phyloP scores from a whole-genome alignment of 2,797 vertebrate species.

The Falco columbarius region DNA sequence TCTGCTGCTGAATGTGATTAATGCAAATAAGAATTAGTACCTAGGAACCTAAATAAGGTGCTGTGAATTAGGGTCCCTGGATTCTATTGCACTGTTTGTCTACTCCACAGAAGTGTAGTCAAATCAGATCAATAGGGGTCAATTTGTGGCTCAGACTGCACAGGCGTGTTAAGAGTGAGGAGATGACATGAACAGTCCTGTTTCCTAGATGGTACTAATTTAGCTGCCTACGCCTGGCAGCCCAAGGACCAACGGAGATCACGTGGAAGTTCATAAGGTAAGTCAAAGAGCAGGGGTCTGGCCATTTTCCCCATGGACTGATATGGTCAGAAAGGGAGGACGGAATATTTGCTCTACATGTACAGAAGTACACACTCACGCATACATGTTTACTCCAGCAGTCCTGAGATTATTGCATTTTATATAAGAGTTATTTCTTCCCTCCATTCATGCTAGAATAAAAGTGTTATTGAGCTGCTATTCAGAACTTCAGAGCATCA shows the following conservation, averaged over 20 bases:
- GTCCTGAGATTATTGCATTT: background rate
- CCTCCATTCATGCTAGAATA: background rate
- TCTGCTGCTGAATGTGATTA: background rate
- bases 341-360: background rate
- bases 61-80: background rate
- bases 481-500: background rate
- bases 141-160: background rate
- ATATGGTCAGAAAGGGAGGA: background rate
- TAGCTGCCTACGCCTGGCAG: background rate
- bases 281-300: background rate
- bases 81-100: background rate
- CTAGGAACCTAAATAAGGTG: background rate
- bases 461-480: background rate
- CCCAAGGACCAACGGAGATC: background rate
- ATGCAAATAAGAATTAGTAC: constrained; percentile 20
- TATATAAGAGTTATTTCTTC: background rate
- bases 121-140: constrained; percentile 36
- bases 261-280: background rate
- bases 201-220: background rate
- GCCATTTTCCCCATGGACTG: background rate
- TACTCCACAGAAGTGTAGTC: background rate
- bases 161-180: background rate
- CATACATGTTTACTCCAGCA: background rate
- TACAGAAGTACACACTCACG: background rate
- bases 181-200: background rate